phyloP scores from a whole-genome alignment of 2,113 vertebrate species.

The Lipotes vexillifer region DNA sequence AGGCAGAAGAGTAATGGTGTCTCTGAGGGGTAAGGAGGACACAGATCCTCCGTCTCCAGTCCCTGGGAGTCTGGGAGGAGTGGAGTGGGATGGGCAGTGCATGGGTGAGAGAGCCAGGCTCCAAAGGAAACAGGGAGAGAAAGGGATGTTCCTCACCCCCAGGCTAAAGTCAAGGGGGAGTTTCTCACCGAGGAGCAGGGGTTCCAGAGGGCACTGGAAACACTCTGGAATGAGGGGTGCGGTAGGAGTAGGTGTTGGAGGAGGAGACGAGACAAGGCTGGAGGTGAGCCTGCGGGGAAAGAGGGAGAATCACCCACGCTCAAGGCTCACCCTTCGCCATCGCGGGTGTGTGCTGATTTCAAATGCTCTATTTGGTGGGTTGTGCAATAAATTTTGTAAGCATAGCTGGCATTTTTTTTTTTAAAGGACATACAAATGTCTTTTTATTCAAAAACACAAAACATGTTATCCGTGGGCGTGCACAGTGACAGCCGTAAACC shows the following conservation, averaged over 20 bases:
- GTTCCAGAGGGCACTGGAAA: neutral
- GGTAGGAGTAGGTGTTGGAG: neutral
- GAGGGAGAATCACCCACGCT: neutral
- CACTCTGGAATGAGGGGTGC: too few relatives aligned
- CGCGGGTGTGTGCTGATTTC: fast-evolving
- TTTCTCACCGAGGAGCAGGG: neutral
- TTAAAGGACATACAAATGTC: constrained; percentile 76
- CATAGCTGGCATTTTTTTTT: neutral
- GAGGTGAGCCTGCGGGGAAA: neutral
- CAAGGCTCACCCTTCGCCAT: neutral
- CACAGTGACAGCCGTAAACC: constrained; percentile 71
- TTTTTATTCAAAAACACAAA: constrained; percentile 80
- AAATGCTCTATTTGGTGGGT: neutral
- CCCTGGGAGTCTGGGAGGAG: too few relatives aligned
- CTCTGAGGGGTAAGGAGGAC: neutral
- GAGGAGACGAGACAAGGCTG: neutral
- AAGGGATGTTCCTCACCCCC: neutral
- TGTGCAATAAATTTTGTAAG: neutral
- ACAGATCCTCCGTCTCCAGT: neutral
- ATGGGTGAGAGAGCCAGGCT: neutral
- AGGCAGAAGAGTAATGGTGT: neutral
- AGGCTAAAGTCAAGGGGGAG: too few relatives aligned
- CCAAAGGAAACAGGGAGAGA: neutral
- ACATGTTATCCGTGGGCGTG: constrained; percentile 77
- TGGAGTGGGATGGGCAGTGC: too few relatives aligned